Base-by-base conservation (phyloP, 2,888 invertebrate species). In the Drosophila helvetica region DNA sequence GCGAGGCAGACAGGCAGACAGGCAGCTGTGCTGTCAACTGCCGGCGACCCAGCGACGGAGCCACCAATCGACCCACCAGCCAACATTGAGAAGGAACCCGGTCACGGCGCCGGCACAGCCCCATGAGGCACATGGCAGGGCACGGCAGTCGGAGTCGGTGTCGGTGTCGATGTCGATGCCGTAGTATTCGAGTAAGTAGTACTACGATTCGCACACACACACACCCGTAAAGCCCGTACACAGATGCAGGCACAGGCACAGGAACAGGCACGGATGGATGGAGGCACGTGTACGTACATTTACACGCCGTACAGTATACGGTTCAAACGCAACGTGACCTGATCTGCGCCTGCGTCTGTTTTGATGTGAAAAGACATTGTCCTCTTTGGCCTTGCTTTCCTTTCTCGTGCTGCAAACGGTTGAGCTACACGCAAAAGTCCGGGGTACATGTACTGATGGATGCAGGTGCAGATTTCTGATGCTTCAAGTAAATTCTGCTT, bases 271-370 rank as follows among this genome's bases (percentile, higher is more conserved):
- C 38, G 38, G 38, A 38, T 38, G 38, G 38, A 15, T 6, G 38
- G 38, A n/a, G 38, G 38, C 50, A 68, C 68, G 15, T 15, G 48
- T 25, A 42, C 22, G 51, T 25, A 56, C 45, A 52, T 12, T 25
- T 7, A 42, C 9, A 22, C 22, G 9, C 10, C 12, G 42, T 42
- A 38, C 19, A 27, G 27, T 60, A 27, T 33, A 38, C 46, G 62
- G 64, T 75, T 53, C 57, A 78, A 73, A 85, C 85, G 71, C 86
- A 79, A 63, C 74, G 77, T 77, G 71, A 56, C 2, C 68, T 22
- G 30, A n/a, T 77, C 50, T 80, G 80, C 80, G 80, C 80, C 71
- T 80, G 80, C 80, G 80, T 85, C 79, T 80, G 60, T 82, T 80
- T 85, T 81, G 71, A 67, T 70, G 52, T 51, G 62, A 69, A 60